Base-by-base conservation (phyloP, 2,797 vertebrate genomes). In the Salmo trutta region DNA sequence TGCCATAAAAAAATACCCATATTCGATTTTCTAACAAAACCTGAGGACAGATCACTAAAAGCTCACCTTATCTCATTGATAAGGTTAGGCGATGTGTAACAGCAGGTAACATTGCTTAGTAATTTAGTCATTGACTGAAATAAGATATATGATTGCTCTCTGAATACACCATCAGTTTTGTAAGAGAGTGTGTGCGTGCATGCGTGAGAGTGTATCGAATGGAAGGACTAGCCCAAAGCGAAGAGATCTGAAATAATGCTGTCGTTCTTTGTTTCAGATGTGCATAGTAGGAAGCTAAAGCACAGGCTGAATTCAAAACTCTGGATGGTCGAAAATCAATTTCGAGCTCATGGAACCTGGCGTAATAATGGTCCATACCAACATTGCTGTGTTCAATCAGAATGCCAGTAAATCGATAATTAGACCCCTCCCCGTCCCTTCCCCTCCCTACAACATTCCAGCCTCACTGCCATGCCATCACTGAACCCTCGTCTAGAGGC, bases 181-280 rank as follows among this genome's bases (percentile, higher is more conserved):
- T 82, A 71, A 82, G 73, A 88, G 75, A 89, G 84, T 82, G 79
- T 82, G 75, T 79, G 80, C 77, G 53, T 79, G 74, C 41, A 24
- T 21, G 53, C 64, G 77, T 29, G 33, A 78, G 84, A 83, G 84
- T 90, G 84, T 82, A 82, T 86, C 86, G 86, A 89, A 75, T 90
- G 89, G 87, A 86, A 89, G 88, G 88, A 91, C 91, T 91, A 89
- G 95, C 95, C 95, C 95, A 95, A 95, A 95, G 94, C 93, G 88
- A 94, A 93, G 95, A 95, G 95, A 95, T 94, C 95, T 95, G 95
- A 95, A 95, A 95, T 95, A 95, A 95, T 93, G 91, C 91, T 95
- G 93, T 95, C 86, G 86, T 95, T 95, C 92, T 95, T 93, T 95
- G 93, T 95, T 95, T 94, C 95, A 95, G 95, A 95, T 94, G 90